Evolutionary conservation across 2,888 invertebrate genomes (phyloP).

Genomic region (Baccha elongata): DNA sequence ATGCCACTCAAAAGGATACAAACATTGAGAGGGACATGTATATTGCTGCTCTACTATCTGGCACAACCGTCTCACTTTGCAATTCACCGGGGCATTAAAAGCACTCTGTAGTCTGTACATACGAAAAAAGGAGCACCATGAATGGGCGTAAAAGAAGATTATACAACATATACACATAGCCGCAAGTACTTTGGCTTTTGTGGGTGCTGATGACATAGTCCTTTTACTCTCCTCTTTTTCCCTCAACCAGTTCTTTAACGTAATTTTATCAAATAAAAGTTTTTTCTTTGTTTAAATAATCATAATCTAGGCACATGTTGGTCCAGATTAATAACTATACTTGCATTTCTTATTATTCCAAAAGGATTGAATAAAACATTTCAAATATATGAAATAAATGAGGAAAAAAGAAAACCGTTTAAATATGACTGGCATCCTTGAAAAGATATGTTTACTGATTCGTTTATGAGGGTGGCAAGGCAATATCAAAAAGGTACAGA

Average conservation of each 20-base stretch:
- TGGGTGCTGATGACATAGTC: slow-evolving; percentile 11
- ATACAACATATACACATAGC: too few species aligned
- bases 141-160: slow-evolving; percentile 9
- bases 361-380: slow-evolving; percentile 64
- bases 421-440: slow-evolving; percentile 58
- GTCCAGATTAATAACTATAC: slow-evolving; percentile 54
- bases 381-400: slow-evolving; percentile 9
- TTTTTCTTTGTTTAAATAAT: slow-evolving; percentile 65
- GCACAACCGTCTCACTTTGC: slow-evolving; percentile 58
- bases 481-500: too few species aligned
- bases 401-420: slow-evolving; percentile 30
- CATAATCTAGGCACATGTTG: slow-evolving; percentile 65
- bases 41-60: slow-evolving; percentile 28
- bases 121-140: slow-evolving; percentile 1
- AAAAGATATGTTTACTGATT: slow-evolving; percentile 64
- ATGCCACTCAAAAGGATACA: slow-evolving; percentile 71
- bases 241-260: background rate
- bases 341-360: slow-evolving; percentile 18
- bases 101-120: slow-evolving; percentile 58
- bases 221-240: slow-evolving; percentile 4
- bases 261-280: slow-evolving; percentile 58
- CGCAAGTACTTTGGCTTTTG: slow-evolving; percentile 42
- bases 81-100: slow-evolving; percentile 59
- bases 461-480: slow-evolving; percentile 47
- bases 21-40: slow-evolving; percentile 41